Evolutionary conservation across 2,797 vertebrate species (phyloP).

Genomic region (Acanthiza pusilla): DNA sequence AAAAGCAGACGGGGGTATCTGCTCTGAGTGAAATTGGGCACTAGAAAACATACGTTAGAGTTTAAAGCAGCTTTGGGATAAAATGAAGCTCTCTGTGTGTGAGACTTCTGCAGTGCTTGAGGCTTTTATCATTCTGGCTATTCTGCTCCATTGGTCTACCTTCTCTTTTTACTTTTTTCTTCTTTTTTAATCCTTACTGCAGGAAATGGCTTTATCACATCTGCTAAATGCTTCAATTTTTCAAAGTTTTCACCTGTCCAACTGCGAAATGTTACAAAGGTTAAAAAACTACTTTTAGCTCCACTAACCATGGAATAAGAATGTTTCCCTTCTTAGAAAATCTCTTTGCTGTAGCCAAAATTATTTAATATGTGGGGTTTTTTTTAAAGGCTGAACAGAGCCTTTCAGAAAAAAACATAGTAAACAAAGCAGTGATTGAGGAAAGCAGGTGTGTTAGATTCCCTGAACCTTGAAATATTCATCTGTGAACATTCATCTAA

Average conservation of each 20-base stretch:
- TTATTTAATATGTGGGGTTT: accelerated
- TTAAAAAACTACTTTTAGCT: neutral
- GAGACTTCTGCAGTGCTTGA: neutral
- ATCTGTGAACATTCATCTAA: accelerated
- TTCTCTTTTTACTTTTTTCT: neutral
- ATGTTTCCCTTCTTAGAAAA: neutral
- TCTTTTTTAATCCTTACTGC: neutral
- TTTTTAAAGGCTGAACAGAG: neutral
- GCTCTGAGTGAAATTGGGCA: neutral
- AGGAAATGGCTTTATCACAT: neutral
- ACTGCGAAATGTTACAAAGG: neutral
- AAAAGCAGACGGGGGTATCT: neutral
- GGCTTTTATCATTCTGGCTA: neutral
- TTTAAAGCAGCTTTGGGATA: neutral
- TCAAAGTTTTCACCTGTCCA: neutral
- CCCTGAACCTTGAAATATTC: neutral
- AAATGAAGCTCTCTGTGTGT: neutral
- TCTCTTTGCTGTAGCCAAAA: neutral
- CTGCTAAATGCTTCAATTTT: neutral
- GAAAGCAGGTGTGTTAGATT: neutral
- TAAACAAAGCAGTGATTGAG: neutral
- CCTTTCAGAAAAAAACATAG: neutral
- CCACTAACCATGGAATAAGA: neutral
- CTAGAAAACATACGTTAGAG: neutral
- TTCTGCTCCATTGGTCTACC: neutral